These are phyloP conservation scores for Dolichallabes microphthalmus DNA, from an alignment of 2,113 vertebrate genomes.

Conservation along the genomic window DNA sequence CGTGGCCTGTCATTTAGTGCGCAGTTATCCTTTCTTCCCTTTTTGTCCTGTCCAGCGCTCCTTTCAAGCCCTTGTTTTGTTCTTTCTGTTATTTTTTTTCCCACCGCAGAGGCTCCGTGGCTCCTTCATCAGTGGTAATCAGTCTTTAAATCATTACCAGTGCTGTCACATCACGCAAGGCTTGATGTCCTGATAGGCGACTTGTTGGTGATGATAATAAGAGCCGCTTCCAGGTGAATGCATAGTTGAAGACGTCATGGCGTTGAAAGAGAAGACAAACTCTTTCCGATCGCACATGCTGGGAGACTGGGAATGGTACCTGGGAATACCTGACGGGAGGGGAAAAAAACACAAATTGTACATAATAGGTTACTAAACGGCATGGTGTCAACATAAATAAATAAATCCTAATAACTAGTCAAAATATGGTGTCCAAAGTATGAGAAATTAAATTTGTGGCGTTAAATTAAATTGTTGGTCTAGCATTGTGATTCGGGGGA, in stretches of 20 bases:
- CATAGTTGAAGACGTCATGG: conserved; percentile 97
- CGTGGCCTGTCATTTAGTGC: background rate
- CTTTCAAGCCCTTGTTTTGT: conserved; percentile 37
- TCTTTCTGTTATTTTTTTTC: conserved; percentile 1
- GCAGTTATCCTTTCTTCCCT: background rate
- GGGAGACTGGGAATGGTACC: conserved; percentile 96
- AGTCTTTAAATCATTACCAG: conserved; percentile 40
- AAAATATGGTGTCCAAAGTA: background rate
- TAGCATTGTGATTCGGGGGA: background rate
- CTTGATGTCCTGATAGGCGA: conserved; percentile 99
- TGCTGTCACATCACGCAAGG: conserved; percentile 93
- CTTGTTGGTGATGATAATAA: conserved; percentile 97
- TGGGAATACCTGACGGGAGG: conserved; percentile 81
- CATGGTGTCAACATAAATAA: background rate
- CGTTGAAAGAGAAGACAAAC: conserved; percentile 99
- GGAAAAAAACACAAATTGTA: background rate
- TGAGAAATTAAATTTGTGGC: background rate
- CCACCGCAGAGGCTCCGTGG: conserved; percentile 45
- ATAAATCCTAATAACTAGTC: background rate
- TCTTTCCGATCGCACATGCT: conserved; percentile 98
- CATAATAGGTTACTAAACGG: background rate
- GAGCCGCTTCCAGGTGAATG: conserved; percentile 86
- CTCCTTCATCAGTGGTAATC: conserved; percentile 48
- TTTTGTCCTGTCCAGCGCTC: conserved; percentile 1
- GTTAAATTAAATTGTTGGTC: background rate